Percentiles rank a stretch among this genome's conserved stretches.
Evolutionary conservation across 2,888 invertebrate genomes (phyloP).

Genomic region (Dolomedes plantarius): DNA sequence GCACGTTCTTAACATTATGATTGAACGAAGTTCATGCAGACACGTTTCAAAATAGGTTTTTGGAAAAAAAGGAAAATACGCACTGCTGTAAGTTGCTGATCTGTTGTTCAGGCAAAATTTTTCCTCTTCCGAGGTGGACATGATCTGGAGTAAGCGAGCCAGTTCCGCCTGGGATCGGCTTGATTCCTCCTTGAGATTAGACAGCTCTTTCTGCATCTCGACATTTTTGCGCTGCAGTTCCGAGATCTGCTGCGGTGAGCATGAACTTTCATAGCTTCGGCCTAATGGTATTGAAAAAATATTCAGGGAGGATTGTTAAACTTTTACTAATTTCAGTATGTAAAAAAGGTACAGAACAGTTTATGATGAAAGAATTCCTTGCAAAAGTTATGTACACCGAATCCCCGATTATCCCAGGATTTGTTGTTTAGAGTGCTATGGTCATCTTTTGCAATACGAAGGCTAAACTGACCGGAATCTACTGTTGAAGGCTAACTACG

Average conservation of each 20-base stretch:
- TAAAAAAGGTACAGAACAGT: background rate
- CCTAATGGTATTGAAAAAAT: constrained; percentile 54
- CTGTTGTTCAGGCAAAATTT: constrained; percentile 94
- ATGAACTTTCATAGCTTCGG: constrained; percentile 77
- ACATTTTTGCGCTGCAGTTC: constrained; percentile 74
- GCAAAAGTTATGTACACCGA: too few relatives aligned
- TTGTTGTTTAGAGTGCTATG: too few relatives aligned
- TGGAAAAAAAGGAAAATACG: too few relatives aligned
- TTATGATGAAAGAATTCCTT: too few relatives aligned
- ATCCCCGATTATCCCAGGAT: too few relatives aligned
- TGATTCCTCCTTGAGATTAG: constrained; percentile 87
- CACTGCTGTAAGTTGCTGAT: constrained; percentile 95
- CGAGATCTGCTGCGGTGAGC: constrained; percentile 73
- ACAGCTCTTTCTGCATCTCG: constrained; percentile 79
- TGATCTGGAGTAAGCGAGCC: constrained; percentile 89
- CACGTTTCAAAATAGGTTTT: too few relatives aligned
- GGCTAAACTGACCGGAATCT: too few relatives aligned
- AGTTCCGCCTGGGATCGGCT: constrained; percentile 90
- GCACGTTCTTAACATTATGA: too few relatives aligned
- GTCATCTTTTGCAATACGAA: too few relatives aligned
- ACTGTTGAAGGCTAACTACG: too few relatives aligned
- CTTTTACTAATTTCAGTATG: background rate
- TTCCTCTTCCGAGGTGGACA: constrained; percentile 95
- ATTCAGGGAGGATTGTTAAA: background rate
- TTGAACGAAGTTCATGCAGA: too few relatives aligned